phyloP scores from a whole-genome alignment of 2,888 invertebrate genomes.

The Lapara coniferarum region DNA sequence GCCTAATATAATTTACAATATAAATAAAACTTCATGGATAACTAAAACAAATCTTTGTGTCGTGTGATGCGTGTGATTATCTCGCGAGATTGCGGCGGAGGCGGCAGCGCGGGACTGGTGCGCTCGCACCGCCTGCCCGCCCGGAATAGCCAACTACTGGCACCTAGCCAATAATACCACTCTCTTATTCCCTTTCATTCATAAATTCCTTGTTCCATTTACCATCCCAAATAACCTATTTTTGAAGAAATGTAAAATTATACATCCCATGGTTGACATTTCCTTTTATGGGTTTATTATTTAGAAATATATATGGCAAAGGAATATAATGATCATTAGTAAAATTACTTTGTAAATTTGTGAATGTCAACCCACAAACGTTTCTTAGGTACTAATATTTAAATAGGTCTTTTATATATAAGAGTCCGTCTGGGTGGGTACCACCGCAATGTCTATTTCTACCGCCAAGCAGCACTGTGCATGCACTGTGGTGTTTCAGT shows the following conservation, averaged over 20 bases:
- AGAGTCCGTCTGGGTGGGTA: no score
- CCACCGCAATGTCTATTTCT: no score
- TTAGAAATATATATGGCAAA: no score
- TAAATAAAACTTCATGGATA: conserved; percentile 33
- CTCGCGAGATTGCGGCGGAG: conserved; percentile 45
- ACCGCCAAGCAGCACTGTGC: no score
- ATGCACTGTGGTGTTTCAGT: no score
- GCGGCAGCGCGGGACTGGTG: conserved; percentile 71
- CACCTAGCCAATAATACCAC: conserved; percentile 65
- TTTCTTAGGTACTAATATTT: no score
- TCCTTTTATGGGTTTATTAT: background rate
- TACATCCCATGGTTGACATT: background rate
- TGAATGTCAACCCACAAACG: no score
- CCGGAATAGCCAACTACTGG: conserved; percentile 72
- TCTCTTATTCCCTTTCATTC: conserved; percentile 69
- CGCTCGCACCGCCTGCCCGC: conserved; percentile 72
- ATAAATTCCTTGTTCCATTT: conserved; percentile 46
- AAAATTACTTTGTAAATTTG: no score
- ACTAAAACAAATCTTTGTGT: conserved; percentile 30
- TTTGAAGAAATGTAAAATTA: background rate
- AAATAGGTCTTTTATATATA: no score
- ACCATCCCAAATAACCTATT: background rate
- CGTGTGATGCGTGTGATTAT: conserved; percentile 37
- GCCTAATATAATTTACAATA: conserved; percentile 11
- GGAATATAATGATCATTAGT: no score